Conservation (phyloP, 2,888 invertebrate genomes). For the Ceraclea dissimilis region DNA sequence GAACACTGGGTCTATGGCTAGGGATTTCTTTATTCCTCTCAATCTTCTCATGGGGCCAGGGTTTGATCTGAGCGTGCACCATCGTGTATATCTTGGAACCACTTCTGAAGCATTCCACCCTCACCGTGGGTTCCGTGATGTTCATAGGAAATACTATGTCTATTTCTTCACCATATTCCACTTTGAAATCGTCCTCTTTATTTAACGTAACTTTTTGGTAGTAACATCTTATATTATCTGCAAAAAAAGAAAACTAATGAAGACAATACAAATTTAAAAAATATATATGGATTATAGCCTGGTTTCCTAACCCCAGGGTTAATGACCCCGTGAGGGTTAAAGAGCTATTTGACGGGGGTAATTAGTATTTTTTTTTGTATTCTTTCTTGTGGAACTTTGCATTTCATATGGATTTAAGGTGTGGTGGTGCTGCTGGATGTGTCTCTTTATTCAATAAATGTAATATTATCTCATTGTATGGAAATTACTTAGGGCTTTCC, state of each 20-base stretch:
- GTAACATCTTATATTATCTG: conserved; percentile 20
- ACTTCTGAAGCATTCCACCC: conserved; percentile 15
- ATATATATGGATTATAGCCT: no score
- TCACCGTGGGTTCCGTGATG: conserved; percentile 15
- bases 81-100: conserved; percentile 14
- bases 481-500: no score
- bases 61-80: conserved; percentile 23
- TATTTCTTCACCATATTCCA: conserved; percentile 13
- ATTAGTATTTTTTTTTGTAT: no score
- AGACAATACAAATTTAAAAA: neutral
- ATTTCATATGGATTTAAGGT: no score
- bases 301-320: no score
- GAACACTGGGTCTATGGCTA: conserved; percentile 21
- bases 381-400: no score
- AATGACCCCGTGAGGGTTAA: no score
- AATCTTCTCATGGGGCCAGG: conserved; percentile 4
- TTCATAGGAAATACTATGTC: conserved; percentile 17
- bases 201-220: conserved; percentile 16
- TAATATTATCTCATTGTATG: no score
- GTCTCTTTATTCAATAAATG: no score
- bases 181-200: conserved; percentile 18
- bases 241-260: conserved; percentile 11
- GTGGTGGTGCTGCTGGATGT: no score
- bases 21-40: conserved; percentile 13
- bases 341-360: no score